Evolutionary conservation across 1,140 invertebrate species (phyloP), one percentile per base, ranked within the genome.

Genomic region (Globodera rostochiensis): DNA sequence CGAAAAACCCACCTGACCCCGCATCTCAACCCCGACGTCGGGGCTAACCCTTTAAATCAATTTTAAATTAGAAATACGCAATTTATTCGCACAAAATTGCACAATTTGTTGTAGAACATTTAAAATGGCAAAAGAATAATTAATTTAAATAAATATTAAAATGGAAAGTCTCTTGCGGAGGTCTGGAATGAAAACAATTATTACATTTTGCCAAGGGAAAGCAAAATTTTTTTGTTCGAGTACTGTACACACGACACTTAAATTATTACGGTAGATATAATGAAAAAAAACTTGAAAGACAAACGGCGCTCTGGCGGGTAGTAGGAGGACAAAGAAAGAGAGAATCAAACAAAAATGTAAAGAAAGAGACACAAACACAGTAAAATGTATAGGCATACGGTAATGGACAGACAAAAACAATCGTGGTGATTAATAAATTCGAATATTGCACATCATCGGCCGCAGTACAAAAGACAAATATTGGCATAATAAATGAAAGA

Each of bases 401-500:
- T 64, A 64, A 64, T 15, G 13, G 57, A 15, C 57, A 64, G 36
- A 36, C 36, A 36, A 2, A 73, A 21, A 49, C 19, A n/a, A 74
- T 74, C 60, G 49, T 49, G 50, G 69, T 73, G 15, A 15, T 71
- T 36, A 47, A 79, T 60, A 21, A 82, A 71, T 21, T 7, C 36
- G 3, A 36, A 36, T 36, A 36, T 36, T 36, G 36, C 36, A 36
- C 36, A 36, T 36, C 36, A 36, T 36, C 50, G 50, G 50, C 11
- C 7, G 7, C 50, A 53, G 11, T 53, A 53, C 50, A 50, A 50
- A 50, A 50, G 50, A 53, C n/a, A 53, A 57, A 81, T 47, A 19
- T 73, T 2, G 77, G 13, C 25, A 25, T 80, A 82, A 15, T 50
- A 53, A 53, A 53, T 53, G 53, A 53, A 53, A 53, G 53, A 53